A percentile compares a stretch with the other conserved stretches of the same genome.
These are phyloP conservation scores for Sarcophaga bullata DNA, from an alignment of 1,140 invertebrate genomes.

Conservation along the genomic window DNA sequence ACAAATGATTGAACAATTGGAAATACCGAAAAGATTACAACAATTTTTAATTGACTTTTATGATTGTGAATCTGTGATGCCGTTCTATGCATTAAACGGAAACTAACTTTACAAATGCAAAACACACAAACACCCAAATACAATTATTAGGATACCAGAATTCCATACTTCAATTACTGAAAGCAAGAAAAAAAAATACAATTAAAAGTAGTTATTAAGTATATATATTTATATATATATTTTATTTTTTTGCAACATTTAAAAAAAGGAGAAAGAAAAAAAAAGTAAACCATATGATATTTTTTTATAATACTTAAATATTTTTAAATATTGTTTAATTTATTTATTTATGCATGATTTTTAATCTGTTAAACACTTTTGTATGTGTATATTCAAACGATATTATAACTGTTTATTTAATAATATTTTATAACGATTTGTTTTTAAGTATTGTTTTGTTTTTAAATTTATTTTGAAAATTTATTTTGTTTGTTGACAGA, in stretches of 20 bases:
- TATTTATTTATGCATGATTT: neutral
- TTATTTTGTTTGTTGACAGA: neutral
- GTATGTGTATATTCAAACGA: neutral
- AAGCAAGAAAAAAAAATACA: neutral
- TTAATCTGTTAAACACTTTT: neutral
- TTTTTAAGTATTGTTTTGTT: neutral
- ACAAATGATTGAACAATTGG: conserved; percentile 51
- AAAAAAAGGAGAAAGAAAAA: neutral
- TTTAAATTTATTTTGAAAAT: neutral
- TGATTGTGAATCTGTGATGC: conserved; percentile 48
- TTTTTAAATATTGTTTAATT: neutral
- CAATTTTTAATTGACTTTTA: conserved; percentile 55
- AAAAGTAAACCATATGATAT: neutral
- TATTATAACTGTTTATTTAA: neutral
- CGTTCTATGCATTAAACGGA: conserved; percentile 4
- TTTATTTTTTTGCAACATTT: conserved; percentile 25
- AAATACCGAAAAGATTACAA: conserved; percentile 54
- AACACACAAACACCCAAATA: neutral
- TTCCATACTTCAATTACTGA: too few species aligned
- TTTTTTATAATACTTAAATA: conserved; percentile 22
- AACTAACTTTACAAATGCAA: neutral
- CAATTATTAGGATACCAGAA: neutral
- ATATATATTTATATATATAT: neutral
- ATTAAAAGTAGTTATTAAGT: neutral
- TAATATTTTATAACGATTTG: neutral